Base-by-base conservation (phyloP, 2,888 invertebrate genomes). In the Cancer borealis region DNA sequence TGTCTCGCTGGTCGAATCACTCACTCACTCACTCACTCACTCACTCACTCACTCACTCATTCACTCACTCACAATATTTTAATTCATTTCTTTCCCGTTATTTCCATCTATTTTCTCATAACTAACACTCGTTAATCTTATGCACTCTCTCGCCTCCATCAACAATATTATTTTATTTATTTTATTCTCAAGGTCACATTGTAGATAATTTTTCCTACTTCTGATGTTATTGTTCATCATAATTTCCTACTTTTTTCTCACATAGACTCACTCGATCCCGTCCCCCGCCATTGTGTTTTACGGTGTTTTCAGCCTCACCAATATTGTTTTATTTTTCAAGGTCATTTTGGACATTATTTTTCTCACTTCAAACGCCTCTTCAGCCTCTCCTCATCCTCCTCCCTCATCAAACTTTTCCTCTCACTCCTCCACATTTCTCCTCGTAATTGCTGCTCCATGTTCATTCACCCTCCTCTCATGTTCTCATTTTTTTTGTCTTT, bases 341-440 rank as follows among this genome's bases (percentile, higher is more conserved):
- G 26, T 26, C 73, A 4, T 26, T 73, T 26, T 2, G 8, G 10
- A 26, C n/a, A 21, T n/a, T 73, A n/a, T 21, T 73, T n/a, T 73
- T 26, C 26, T 73, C n/a, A 4, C 6, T 1, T 21, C 8, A 73
- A 73, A n/a, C n/a, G n/a, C 26, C 73, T 73, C 73, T 26, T 73
- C 73, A 73, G 73, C 26, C 73, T n/a, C 73, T 73, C 73, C 26
- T 73, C 73, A 73, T n/a, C 84, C 39, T 84, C 84, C 84, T 84
- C 39, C 39, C 17, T 4, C 30, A 30, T 30, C 30, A 39, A 84
- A 39, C 39, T 39, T 26, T 84, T 54, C 84, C 84, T 26, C 10
- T 10, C 84, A 39, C 39, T 84, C 39, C 12, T 39, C 30, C 84
- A 84, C 84, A 84, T 84, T 79, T 39, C 84, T 84, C 30, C n/a